Percentiles rank a stretch among this genome's conserved stretches.
phyloP scores from a whole-genome alignment of 2,888 invertebrate genomes.

The Lomographa bimaculata region DNA sequence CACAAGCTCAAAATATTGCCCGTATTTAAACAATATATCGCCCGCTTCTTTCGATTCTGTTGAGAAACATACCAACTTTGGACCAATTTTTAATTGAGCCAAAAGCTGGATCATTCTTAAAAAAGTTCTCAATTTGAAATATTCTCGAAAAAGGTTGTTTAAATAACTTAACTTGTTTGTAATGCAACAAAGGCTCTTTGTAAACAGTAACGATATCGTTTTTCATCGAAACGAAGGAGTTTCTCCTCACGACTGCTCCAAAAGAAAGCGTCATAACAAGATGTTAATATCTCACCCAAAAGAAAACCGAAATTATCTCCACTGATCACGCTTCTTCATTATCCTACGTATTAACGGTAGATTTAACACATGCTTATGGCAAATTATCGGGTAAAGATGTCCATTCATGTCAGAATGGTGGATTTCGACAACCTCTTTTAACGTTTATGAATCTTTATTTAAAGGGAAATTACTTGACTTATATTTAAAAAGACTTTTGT shows the following conservation, averaged over 20 bases:
- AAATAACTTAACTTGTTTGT: too few species aligned
- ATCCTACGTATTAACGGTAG: background rate
- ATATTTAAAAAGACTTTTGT: slow-evolving; percentile 35
- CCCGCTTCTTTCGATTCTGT: too few species aligned
- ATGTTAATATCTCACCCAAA: slow-evolving; percentile 44
- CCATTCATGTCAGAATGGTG: slow-evolving; percentile 14
- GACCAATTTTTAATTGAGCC: too few species aligned
- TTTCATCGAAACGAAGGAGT: slow-evolving; percentile 11
- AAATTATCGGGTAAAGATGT: slow-evolving; percentile 13
- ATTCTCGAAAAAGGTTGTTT: too few species aligned
- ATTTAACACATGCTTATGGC: slow-evolving; percentile 15
- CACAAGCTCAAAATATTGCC: too few species aligned
- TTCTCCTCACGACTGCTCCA: slow-evolving; percentile 33
- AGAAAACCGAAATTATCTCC: slow-evolving; percentile 35
- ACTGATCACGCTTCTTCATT: slow-evolving; percentile 11
- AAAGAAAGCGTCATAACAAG: slow-evolving; percentile 45
- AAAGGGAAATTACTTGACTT: slow-evolving; percentile 1
- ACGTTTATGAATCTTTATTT: slow-evolving; percentile 7
- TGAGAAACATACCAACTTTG: too few species aligned
- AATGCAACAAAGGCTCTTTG: too few species aligned
- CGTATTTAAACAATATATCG: too few species aligned
- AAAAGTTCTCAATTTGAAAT: too few species aligned
- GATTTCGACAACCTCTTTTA: slow-evolving; percentile 2
- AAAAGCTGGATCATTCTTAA: too few species aligned
- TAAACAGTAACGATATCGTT: too few species aligned